Base-by-base conservation (phyloP, 1,140 invertebrate species). In the Caerostris extrusa region DNA sequence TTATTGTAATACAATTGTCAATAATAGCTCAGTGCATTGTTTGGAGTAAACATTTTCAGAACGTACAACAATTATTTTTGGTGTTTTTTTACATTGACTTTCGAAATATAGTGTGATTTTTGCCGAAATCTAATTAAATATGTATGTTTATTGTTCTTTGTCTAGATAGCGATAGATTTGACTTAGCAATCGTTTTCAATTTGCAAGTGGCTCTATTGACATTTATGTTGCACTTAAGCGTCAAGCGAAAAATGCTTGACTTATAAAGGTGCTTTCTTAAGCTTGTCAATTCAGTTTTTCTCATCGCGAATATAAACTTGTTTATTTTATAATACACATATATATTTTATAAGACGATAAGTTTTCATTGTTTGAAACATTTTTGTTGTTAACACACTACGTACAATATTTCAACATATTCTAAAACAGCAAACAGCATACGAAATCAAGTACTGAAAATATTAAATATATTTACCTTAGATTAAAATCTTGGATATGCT, bases 71-170 rank as follows among this genome's bases (percentile, higher is more conserved):
- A 77, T 77, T 50, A 77, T 77, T 77, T 50, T 77, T 34, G 8
- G 5, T 77, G 71, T 50, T 77, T 77, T 34, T 77, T 77, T 50
- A 77, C 53, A 77, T 77, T 77, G 71, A 53, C 71, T 53, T 77
- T 7, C 34, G 71, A 77, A 34, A 77, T 10, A 50, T 14, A 50
- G 34, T 77, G 71, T 19, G 50, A 77, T 50, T 77, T 77, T 77
- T 77, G 53, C 50, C 8, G 50, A 77, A 77, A 77, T 77, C 71
- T 77, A 77, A 77, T 77, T 77, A 77, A 77, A 77, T 77, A 77
- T 77, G 50, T 77, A 77, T 77, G 71, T 77, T 77, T 77, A 77
- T 77, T 77, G 71, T 77, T 77, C 71, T 50, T 77, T 77, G 34
- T 77, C 71, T 77, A 3, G 71, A 12, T 12, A 12, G 8, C 50